A percentile compares a stretch with the other conserved stretches of the same genome.
These are phyloP conservation scores for Pseudomyrmex flavicornis DNA, from an alignment of 1,140 invertebrate genomes.

Conservation along the genomic window DNA sequence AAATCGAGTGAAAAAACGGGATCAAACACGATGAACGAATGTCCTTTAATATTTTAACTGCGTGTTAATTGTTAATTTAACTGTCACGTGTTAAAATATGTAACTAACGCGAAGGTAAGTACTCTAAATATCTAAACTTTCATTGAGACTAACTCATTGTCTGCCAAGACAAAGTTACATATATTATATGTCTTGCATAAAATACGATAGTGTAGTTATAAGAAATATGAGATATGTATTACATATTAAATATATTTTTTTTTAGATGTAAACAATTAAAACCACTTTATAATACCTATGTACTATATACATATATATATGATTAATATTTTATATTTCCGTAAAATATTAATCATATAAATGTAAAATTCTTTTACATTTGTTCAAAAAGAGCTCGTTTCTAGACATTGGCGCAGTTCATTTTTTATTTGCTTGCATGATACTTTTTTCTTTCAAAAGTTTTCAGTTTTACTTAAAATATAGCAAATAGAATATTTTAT, in stretches of 20 bases:
- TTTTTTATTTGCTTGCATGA: constrained; percentile 58
- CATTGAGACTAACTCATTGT: constrained; percentile 45
- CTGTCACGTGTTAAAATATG: neutral
- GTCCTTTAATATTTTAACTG: constrained; percentile 44
- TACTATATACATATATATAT: neutral
- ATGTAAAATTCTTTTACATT: neutral
- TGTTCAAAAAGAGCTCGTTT: constrained; percentile 78
- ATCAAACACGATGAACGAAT: neutral
- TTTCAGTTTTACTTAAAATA: neutral
- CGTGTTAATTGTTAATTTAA: constrained; percentile 41
- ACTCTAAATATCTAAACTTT: neutral
- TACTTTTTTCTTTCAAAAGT: neutral
- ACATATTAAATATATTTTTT: neutral
- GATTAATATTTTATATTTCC: neutral
- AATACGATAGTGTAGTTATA: neutral
- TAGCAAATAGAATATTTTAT: neutral
- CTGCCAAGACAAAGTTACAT: neutral
- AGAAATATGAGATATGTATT: neutral
- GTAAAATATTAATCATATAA: neutral
- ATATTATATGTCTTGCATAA: neutral
- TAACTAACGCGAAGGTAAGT: constrained; percentile 59
- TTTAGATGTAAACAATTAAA: neutral
- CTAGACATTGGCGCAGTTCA: constrained; percentile 81
- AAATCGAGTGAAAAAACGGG: constrained; percentile 1
- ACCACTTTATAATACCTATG: neutral